These are phyloP conservation scores for Chascanopsetta lugubris DNA, from an alignment of 2,113 vertebrate genomes.

Conservation along the genomic window DNA sequence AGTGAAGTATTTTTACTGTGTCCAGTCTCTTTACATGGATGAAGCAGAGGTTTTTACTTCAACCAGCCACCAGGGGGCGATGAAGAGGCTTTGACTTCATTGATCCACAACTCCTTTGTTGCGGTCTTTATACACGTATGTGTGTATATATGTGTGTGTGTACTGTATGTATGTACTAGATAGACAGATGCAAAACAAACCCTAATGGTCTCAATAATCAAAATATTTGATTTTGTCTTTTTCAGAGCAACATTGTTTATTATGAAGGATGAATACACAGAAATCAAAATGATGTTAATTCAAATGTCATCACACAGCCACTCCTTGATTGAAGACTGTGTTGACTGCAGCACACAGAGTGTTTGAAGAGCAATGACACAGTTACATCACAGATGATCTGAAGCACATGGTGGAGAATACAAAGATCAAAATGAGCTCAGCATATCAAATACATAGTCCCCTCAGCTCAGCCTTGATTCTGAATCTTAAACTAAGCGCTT, in stretches of 20 bases:
- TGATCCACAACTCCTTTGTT: no score
- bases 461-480: neutral
- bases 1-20: no score
- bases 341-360: neutral
- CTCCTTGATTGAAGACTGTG: neutral
- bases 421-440: slow-evolving; percentile 4
- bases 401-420: neutral
- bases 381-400: neutral
- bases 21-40: no score
- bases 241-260: no score
- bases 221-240: neutral
- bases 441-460: neutral
- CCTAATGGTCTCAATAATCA: neutral
- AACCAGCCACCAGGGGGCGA: no score
- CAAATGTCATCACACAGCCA: neutral
- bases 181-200: neutral
- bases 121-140: neutral
- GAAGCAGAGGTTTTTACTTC: no score
- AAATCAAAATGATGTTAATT: no score
- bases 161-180: slow-evolving; percentile 4
- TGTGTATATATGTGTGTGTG: no score
- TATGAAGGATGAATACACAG: no score
- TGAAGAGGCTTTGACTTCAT: no score
- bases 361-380: neutral
- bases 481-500: no score